These are phyloP conservation scores for Idaea biselata DNA, from an alignment of 2,888 invertebrate species.

Conservation along the genomic window DNA sequence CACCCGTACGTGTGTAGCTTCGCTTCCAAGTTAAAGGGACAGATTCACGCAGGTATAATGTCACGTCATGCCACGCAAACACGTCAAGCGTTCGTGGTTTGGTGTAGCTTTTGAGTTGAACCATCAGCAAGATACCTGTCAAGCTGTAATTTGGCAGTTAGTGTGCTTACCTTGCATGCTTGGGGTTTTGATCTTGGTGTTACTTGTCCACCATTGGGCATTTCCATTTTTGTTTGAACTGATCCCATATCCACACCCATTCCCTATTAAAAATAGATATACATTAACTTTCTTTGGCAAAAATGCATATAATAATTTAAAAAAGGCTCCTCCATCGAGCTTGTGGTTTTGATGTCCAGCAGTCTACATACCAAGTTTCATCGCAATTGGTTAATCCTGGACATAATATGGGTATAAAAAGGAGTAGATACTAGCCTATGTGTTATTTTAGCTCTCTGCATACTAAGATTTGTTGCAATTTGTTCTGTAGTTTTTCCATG, in stretches of 20 bases:
- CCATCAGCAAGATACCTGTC: neutral
- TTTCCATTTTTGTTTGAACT: constrained; percentile 76
- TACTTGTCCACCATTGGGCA: constrained; percentile 63
- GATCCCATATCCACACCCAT: constrained; percentile 75
- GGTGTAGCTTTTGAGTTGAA: neutral
- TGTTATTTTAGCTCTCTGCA: no score
- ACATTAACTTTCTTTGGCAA: neutral
- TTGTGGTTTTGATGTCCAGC: no score
- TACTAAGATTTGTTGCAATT: no score
- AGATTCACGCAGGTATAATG: no score
- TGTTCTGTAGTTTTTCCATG: no score
- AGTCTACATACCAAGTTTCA: no score
- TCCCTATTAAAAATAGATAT: constrained; percentile 48
- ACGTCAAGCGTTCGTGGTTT: neutral
- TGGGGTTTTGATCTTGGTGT: constrained; percentile 84
- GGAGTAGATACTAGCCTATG: no score
- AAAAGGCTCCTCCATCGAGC: neutral
- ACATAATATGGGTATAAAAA: no score
- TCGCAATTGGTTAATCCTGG: no score
- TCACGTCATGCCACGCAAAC: neutral
- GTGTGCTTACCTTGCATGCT: constrained; percentile 82
- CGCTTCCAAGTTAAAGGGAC: neutral
- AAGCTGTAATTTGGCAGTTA: neutral
- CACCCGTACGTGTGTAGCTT: no score
- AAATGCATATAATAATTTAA: neutral